A percentile compares a stretch with the other conserved stretches of the same genome.
These are phyloP conservation scores for Oreohelix idahoensis DNA, from an alignment of 1,140 invertebrate species.

Conservation along the genomic window DNA sequence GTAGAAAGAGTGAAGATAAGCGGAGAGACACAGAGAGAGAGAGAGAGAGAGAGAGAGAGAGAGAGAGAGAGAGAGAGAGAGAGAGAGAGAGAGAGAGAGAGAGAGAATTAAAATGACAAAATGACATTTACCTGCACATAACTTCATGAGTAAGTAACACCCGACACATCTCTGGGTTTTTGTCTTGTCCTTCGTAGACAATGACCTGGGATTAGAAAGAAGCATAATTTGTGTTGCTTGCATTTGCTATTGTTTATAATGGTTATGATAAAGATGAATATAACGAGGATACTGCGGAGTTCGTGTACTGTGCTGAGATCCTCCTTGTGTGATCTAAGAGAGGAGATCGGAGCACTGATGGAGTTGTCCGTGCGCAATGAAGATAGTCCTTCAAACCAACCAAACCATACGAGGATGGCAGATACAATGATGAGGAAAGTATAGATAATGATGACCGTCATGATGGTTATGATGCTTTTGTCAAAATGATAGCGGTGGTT, in stretches of 20 bases:
- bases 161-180: conserved; percentile 99
- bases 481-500: too few species aligned
- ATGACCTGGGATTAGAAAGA: conserved; percentile 86
- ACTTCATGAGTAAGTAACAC: conserved; percentile 99
- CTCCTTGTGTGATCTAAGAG: too few species aligned
- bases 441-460: too few species aligned
- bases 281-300: too few species aligned
- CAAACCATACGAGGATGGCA: too few species aligned
- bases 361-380: too few species aligned
- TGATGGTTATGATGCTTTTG: too few species aligned
- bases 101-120: too few species aligned
- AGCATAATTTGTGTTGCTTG: neutral
- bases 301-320: too few species aligned
- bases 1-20: neutral
- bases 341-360: too few species aligned
- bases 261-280: neutral
- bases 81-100: conserved; percentile 10
- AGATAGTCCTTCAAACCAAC: too few species aligned
- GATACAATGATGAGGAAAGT: too few species aligned
- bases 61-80: conserved; percentile 22
- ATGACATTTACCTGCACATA: conserved; percentile 96
- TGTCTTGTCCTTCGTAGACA: conserved; percentile 99
- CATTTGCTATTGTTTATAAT: neutral
- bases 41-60: conserved; percentile 21
- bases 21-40: neutral